Conservation (phyloP, 2,888 invertebrate genomes). For the Ormyrus thymus region DNA sequence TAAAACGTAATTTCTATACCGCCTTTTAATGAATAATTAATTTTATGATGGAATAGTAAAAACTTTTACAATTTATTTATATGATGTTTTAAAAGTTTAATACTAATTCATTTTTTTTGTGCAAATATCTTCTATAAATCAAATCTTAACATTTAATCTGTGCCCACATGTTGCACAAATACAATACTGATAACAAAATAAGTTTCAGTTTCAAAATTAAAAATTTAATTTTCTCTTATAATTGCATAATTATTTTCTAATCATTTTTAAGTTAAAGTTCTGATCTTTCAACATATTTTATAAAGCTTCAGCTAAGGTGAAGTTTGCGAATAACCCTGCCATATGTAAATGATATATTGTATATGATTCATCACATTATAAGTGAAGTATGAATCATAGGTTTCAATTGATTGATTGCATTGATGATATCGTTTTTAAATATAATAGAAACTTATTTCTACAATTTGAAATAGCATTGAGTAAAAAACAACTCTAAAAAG, state of each 20-base stretch:
- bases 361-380: constrained; percentile 39
- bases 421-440: constrained; percentile 29
- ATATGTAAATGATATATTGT: constrained; percentile 44
- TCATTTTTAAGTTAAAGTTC: too few relatives aligned
- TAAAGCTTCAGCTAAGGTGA: background rate
- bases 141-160: background rate
- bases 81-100: too few relatives aligned
- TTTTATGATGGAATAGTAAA: too few relatives aligned
- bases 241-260: too few relatives aligned
- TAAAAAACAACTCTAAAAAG: too few relatives aligned
- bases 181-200: background rate
- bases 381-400: constrained; percentile 47
- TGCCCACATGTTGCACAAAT: background rate
- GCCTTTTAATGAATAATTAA: too few relatives aligned
- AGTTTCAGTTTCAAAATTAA: too few relatives aligned
- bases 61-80: too few relatives aligned
- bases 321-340: constrained; percentile 19
- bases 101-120: too few relatives aligned
- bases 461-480: background rate
- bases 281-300: background rate
- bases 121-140: background rate
- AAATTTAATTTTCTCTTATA: too few relatives aligned
- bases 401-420: constrained; percentile 43
- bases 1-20: too few relatives aligned
- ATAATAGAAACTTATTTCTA: constrained; percentile 2